Evolutionary conservation across 2,888 invertebrate species (phyloP).

Genomic region (Drosophila sordidapex): DNA sequence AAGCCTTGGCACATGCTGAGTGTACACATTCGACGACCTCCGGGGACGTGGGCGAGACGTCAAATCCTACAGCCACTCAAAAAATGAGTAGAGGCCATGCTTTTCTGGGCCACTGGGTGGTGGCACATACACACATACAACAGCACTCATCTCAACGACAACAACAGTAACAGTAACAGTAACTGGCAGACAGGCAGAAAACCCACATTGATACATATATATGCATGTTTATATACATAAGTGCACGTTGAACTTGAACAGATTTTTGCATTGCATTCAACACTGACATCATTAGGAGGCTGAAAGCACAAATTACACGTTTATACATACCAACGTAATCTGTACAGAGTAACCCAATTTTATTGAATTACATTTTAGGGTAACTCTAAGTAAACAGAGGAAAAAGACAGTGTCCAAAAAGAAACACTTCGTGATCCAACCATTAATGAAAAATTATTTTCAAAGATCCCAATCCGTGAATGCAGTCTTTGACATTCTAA

Average conservation of each 20-base stretch:
- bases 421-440: not conserved
- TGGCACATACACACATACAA: slow-evolving; percentile 15
- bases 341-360: not conserved
- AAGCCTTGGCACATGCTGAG: slow-evolving; percentile 40
- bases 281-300: slow-evolving; percentile 44
- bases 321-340: not conserved
- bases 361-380: not conserved
- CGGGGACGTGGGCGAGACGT: slow-evolving; percentile 22
- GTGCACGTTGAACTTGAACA: slow-evolving; percentile 76
- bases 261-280: slow-evolving; percentile 30
- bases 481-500: not conserved
- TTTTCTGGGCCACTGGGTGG: slow-evolving; percentile 58
- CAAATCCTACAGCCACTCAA: slow-evolving; percentile 50
- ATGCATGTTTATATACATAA: slow-evolving; percentile 22
- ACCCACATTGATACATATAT: not conserved
- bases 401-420: not conserved
- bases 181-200: slow-evolving; percentile 15
- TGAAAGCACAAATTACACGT: not conserved
- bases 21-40: slow-evolving; percentile 65
- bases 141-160: not conserved
- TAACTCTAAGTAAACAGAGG: not conserved
- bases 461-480: not conserved
- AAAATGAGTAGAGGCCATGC: slow-evolving; percentile 21
- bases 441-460: not conserved
- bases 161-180: slow-evolving; percentile 10